phyloP scores from a whole-genome alignment of 2,888 invertebrate species.

The Clitarchus hookeri region DNA sequence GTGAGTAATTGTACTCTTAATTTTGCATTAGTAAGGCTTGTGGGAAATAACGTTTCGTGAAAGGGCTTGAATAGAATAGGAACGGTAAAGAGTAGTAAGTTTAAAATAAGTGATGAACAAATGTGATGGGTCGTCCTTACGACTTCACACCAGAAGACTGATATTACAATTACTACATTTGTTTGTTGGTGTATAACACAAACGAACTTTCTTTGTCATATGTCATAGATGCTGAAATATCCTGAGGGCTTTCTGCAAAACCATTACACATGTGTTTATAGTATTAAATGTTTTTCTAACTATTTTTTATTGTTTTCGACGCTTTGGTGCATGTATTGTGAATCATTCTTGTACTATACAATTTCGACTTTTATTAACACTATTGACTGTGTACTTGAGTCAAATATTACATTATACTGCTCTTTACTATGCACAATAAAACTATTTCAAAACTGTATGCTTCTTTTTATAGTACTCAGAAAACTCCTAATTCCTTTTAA shows the following conservation, averaged over 20 bases:
- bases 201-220: slow-evolving; percentile 3
- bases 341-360: slow-evolving; percentile 11
- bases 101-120: slow-evolving; percentile 24
- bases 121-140: slow-evolving; percentile 30
- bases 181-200: background rate
- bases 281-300: slow-evolving; percentile 11
- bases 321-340: slow-evolving; percentile 15
- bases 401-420: slow-evolving; percentile 19
- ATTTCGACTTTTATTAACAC: background rate
- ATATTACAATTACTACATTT: slow-evolving; percentile 21
- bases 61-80: no score
- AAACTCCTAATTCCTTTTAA: background rate
- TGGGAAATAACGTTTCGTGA: background rate
- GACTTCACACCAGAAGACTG: slow-evolving; percentile 33
- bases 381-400: slow-evolving; percentile 16
- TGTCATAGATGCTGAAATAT: slow-evolving; percentile 1
- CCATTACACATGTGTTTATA: background rate
- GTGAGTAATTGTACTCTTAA: background rate
- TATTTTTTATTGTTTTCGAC: slow-evolving; percentile 3
- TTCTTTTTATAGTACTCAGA: background rate
- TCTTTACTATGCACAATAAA: slow-evolving; percentile 24
- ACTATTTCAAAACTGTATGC: background rate
- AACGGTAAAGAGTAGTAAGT: background rate
- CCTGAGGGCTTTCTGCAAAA: slow-evolving; percentile 4
- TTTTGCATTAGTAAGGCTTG: background rate